Evolutionary conservation across 1,140 invertebrate genomes (phyloP).

Genomic region (Oscheius sp.): DNA sequence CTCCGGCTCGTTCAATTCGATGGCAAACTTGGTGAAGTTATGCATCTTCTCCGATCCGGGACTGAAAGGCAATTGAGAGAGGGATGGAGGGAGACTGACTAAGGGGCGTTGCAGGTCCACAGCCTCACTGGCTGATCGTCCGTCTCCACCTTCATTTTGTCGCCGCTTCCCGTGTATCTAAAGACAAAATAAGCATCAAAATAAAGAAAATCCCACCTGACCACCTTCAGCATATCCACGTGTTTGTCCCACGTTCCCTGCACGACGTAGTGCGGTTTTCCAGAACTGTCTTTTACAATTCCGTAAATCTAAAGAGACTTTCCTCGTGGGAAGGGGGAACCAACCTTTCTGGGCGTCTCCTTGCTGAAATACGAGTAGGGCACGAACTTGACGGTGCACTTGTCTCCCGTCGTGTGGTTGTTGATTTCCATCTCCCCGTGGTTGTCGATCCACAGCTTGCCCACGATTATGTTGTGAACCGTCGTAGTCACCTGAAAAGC

Average conservation of each 20-base stretch:
- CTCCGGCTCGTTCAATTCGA: constrained; percentile 92
- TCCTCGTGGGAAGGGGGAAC: not conserved
- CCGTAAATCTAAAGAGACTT: constrained; percentile 69
- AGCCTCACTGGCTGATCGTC: constrained; percentile 73
- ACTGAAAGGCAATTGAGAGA: constrained; percentile 22
- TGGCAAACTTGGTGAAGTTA: constrained; percentile 87
- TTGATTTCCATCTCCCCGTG: constrained; percentile 97
- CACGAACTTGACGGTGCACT: constrained; percentile 90
- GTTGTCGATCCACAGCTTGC: constrained; percentile 98
- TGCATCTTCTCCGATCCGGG: constrained; percentile 79
- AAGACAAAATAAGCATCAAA: too few relatives aligned
- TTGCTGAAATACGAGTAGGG: constrained; percentile 97
- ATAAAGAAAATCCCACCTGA: too few relatives aligned
- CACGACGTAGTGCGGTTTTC: constrained; percentile 74
- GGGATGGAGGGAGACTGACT: constrained; percentile 69
- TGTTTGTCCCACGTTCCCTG: constrained; percentile 91
- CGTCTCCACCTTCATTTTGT: constrained; percentile 84
- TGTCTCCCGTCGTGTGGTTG: constrained; percentile 83
- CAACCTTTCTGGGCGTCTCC: constrained; percentile 83
- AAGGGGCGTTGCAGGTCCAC: constrained; percentile 79
- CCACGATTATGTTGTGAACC: constrained; percentile 94
- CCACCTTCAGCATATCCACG: constrained; percentile 88
- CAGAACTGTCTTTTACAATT: constrained; percentile 69
- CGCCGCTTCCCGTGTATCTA: constrained; percentile 63
- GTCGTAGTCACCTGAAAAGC: constrained; percentile 79